Conservation (phyloP, 2,797 vertebrate species). For the Paedocypris micromegethes region DNA sequence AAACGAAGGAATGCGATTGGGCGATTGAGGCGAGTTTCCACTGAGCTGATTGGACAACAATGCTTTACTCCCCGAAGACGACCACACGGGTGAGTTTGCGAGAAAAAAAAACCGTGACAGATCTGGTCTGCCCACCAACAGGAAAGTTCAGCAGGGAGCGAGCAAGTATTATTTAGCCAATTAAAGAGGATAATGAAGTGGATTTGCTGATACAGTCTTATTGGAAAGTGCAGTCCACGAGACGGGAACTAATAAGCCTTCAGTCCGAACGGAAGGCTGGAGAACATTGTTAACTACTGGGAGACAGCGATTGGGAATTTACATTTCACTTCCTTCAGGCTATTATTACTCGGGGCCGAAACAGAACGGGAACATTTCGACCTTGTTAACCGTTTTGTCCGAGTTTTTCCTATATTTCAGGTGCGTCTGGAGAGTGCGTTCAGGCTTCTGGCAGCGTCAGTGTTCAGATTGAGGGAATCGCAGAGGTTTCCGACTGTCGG, state of each 20-base stretch:
- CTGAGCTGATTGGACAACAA: background rate
- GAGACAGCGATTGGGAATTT: conserved; percentile 32
- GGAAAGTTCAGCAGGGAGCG: conserved; percentile 15
- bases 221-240: conserved; percentile 52
- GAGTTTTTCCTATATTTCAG: conserved; percentile 1
- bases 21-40: background rate
- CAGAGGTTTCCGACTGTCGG: no score
- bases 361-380: conserved; percentile 19
- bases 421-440: no score
- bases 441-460: background rate
- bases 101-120: background rate
- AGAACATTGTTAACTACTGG: conserved; percentile 36
- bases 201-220: conserved; percentile 53
- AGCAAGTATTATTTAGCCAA: conserved; percentile 48
- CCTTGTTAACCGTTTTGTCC: conserved; percentile 17
- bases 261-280: conserved; percentile 28
- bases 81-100: background rate
- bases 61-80: background rate
- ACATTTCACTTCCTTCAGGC: conserved; percentile 22
- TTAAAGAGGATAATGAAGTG: conserved; percentile 63
- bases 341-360: conserved; percentile 29
- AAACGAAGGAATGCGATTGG: background rate
- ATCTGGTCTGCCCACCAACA: conserved; percentile 10
- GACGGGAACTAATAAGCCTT: conserved; percentile 56
- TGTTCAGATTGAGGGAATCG: no score